These are phyloP conservation scores for Philonicus albiceps DNA, from an alignment of 2,888 invertebrate genomes.

Conservation along the genomic window DNA sequence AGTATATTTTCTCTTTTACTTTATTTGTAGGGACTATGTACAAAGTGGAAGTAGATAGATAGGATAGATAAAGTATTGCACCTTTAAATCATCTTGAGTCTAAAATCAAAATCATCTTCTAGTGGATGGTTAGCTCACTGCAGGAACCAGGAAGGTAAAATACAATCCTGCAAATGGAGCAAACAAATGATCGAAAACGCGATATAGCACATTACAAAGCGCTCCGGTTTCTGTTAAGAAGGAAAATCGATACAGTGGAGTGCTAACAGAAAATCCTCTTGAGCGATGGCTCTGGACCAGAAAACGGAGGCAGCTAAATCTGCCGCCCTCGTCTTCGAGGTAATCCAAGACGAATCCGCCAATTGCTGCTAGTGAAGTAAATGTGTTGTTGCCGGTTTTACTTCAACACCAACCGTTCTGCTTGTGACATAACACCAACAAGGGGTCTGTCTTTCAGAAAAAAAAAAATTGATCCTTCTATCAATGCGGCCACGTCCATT, in stretches of 20 bases:
- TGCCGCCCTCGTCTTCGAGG: neutral
- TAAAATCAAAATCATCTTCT: neutral
- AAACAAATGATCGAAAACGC: neutral
- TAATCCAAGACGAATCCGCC: neutral
- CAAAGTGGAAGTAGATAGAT: neutral
- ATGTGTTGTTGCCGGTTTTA: neutral
- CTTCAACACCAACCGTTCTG: neutral
- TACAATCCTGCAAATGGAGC: neutral
- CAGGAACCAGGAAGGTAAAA: neutral
- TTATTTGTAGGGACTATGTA: neutral
- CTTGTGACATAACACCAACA: neutral
- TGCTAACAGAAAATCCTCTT: conserved; percentile 34
- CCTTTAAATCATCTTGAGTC: conserved; percentile 4
- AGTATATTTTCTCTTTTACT: neutral
- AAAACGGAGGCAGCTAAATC: neutral
- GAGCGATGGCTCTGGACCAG: conserved; percentile 8
- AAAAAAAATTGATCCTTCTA: conserved; percentile 4
- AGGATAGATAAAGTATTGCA: no score
- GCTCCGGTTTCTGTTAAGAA: neutral
- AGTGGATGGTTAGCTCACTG: neutral
- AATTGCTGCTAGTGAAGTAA: neutral
- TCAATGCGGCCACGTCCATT: neutral
- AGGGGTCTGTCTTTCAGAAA: conserved; percentile 3
- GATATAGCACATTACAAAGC: neutral
- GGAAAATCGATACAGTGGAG: conserved; percentile 12